A percentile compares a stretch with the other conserved stretches of the same genome.
phyloP scores from a whole-genome alignment of 2,888 invertebrate genomes.

The Watsonalla binaria region DNA sequence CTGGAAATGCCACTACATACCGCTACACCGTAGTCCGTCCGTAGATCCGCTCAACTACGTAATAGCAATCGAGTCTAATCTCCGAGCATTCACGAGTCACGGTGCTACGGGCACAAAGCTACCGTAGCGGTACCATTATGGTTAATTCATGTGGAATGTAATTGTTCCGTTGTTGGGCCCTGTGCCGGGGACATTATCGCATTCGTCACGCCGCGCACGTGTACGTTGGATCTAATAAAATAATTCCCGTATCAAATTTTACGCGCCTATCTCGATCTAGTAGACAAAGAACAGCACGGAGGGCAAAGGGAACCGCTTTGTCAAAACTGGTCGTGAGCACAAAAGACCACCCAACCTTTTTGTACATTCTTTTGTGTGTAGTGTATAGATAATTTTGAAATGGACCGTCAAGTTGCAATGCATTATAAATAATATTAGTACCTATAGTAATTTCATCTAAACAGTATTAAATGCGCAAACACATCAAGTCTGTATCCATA shows the following conservation, averaged over 20 bases:
- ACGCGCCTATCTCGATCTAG: slow-evolving; percentile 75
- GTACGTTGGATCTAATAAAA: slow-evolving; percentile 74
- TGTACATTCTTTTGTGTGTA: slow-evolving; percentile 54
- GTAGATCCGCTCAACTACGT: slow-evolving; percentile 32
- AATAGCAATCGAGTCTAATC: slow-evolving; percentile 46
- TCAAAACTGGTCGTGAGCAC: slow-evolving; percentile 69
- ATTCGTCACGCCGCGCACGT: slow-evolving; percentile 77
- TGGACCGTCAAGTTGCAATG: slow-evolving; percentile 52
- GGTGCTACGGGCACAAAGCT: slow-evolving; percentile 59
- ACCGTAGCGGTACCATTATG: slow-evolving; percentile 63
- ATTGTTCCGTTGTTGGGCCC: slow-evolving; percentile 63
- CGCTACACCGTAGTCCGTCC: slow-evolving; percentile 13
- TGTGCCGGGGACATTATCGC: slow-evolving; percentile 67
- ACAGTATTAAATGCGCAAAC: not conserved
- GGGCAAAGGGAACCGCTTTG: slow-evolving; percentile 69
- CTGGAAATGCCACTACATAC: slow-evolving; percentile 8
- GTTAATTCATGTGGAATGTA: slow-evolving; percentile 73
- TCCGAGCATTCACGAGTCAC: slow-evolving; percentile 49
- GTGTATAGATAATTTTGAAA: slow-evolving; percentile 51
- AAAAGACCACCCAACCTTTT: slow-evolving; percentile 65
- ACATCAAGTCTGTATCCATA: not conserved
- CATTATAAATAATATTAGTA: slow-evolving; percentile 6
- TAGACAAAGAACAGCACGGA: slow-evolving; percentile 64
- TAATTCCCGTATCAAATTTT: slow-evolving; percentile 78
- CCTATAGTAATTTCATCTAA: not conserved